Evolutionary conservation across 2,113 vertebrate species (phyloP), one percentile per base, ranked within the genome.

Genomic region (Phoenicopterus ruber): DNA sequence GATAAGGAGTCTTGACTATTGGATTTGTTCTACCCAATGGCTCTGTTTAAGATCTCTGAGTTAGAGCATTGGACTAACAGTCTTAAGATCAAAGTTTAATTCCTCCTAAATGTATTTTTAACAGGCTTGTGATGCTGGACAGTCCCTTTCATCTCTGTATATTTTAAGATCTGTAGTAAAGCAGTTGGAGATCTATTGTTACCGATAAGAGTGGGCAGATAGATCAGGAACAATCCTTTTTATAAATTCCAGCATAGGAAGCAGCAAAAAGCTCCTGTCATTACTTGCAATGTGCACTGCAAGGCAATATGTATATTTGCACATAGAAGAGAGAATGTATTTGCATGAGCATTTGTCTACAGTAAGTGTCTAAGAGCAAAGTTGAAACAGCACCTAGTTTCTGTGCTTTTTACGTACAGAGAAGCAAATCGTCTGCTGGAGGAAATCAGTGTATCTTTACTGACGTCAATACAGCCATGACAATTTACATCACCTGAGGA

Each of bases 401-500:
- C 83, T 94, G 36, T 90, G 70, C 66, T 70, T 92, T 94, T 91
- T 82, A 82, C 54, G 69, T 38, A 28, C 6, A 62, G 70, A 76
- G 76, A 80, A 89, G 66, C 83, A 93, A 79, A 85, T 93, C 4
- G 5, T 72, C 73, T 89, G 91, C 95, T 94, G 83, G 61, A 93
- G 70, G 61, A 96, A 86, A 91, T 67, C 80, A 58, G 28, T 20
- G 67, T 67, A 29, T 95, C 80, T 69, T 59, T 38, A 49, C 70
- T 92, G 97, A 96, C 20, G n/a, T 91, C 91, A 94, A 19, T 26
- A 79, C 49, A 93, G 86, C 70, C 62, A 52, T 34, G 83, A 74
- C 81, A 94, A 62, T 92, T 93, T 94, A 58, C 83, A 82, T 94
- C 84, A 96, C 49, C 91, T 91, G 81, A 94, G 91, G 73, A 94